phyloP scores from a whole-genome alignment of 2,888 invertebrate genomes.

The Coecobrya sp. region DNA sequence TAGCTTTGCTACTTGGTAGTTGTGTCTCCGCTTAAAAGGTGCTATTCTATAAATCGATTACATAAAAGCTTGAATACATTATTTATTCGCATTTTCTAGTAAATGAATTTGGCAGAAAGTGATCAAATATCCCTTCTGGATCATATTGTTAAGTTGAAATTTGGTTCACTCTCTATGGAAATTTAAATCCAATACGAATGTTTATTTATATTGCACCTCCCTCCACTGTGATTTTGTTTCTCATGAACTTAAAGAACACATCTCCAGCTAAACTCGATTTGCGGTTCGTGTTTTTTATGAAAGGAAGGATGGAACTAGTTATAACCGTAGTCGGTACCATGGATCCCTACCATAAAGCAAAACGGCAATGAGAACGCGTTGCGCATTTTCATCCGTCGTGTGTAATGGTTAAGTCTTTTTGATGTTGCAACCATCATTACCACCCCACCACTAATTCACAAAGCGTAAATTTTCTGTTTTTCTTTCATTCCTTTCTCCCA shows the following conservation, averaged over 20 bases:
- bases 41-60: not conserved
- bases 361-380: constrained; percentile 28
- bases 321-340: not conserved
- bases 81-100: not conserved
- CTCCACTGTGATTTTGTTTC: not conserved
- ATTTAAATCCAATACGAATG: not conserved
- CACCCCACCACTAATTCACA: not conserved
- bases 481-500: not conserved
- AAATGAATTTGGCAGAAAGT: no score
- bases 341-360: constrained; percentile 1
- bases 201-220: not conserved
- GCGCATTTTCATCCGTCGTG: not conserved
- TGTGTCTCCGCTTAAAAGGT: no score
- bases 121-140: no score
- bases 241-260: not conserved
- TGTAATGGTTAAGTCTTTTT: not conserved
- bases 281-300: not conserved
- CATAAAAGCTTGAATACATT: not conserved
- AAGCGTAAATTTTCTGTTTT: not conserved
- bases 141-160: no score
- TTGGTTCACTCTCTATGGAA: not conserved
- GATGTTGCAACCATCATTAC: not conserved
- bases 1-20: no score
- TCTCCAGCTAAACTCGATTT: not conserved
- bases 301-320: not conserved